These are phyloP conservation scores for Meloidogyne chitwoodi DNA, from an alignment of 1,140 invertebrate species.

Conservation along the genomic window DNA sequence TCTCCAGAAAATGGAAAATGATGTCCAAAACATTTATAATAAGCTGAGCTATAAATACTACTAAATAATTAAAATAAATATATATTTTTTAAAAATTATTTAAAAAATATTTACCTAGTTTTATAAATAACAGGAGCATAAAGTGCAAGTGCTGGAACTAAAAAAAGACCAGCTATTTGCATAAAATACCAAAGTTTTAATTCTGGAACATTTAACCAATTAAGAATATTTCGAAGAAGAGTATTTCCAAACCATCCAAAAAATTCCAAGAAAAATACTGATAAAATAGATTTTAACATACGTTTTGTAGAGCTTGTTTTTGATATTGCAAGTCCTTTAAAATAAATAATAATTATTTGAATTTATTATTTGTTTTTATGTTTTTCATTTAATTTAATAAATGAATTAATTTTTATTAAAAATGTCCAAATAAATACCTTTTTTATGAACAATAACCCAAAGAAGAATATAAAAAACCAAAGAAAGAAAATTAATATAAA, in stretches of 20 bases:
- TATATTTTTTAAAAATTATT: not conserved
- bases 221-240: slow-evolving; percentile 2
- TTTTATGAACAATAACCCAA: not conserved
- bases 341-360: too few species aligned
- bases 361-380: too few species aligned
- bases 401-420: too few species aligned
- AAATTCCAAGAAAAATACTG: not conserved
- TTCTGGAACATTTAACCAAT: not conserved
- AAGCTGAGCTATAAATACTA: not conserved
- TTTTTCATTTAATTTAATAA: too few species aligned
- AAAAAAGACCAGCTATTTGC: not conserved
- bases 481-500: slow-evolving; percentile 2
- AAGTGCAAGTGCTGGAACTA: not conserved
- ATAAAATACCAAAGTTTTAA: not conserved
- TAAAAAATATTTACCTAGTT: not conserved
- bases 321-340: not conserved
- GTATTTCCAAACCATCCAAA: slow-evolving; percentile 4
- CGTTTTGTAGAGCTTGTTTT: not conserved
- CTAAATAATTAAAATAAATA: not conserved
- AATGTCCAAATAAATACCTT: not conserved
- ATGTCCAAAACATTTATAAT: not conserved
- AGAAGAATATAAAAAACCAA: slow-evolving; percentile 1
- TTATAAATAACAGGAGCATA: not conserved
- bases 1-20: not conserved
- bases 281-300: not conserved